These are phyloP conservation scores for Poeciliopsis infans DNA, from an alignment of 2,797 vertebrate genomes.

Conservation along the genomic window DNA sequence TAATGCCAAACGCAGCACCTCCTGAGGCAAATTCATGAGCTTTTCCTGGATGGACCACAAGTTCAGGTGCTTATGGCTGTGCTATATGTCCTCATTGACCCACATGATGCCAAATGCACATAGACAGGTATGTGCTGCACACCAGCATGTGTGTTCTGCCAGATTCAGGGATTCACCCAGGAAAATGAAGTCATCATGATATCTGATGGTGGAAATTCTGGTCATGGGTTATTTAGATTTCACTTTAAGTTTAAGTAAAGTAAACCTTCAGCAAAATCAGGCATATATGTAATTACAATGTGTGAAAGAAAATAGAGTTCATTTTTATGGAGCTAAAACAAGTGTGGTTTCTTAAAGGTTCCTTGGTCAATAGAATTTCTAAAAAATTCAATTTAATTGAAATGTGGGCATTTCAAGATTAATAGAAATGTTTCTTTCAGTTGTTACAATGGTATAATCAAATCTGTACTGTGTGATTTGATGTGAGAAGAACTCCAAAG, in stretches of 20 bases:
- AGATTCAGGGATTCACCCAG: conserved; percentile 19
- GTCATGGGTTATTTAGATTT: not conserved
- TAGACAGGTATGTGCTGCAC: conserved; percentile 16
- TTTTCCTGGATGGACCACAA: conserved; percentile 72
- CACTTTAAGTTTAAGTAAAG: not conserved
- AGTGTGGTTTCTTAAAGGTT: not conserved
- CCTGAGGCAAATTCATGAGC: conserved; percentile 72
- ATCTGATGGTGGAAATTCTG: conserved; percentile 19
- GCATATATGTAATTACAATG: not conserved
- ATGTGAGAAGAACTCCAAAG: not conserved
- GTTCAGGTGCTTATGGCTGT: conserved; percentile 69
- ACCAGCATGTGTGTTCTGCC: conserved; percentile 19
- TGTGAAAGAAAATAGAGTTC: not conserved
- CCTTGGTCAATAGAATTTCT: too few relatives aligned
- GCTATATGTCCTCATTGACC: conserved; percentile 67
- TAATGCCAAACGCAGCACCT: conserved; percentile 61
- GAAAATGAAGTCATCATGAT: conserved; percentile 11
- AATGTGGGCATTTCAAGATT: not conserved
- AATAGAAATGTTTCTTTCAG: not conserved
- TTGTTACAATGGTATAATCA: not conserved
- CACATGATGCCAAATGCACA: conserved; percentile 56
- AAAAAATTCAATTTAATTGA: not conserved
- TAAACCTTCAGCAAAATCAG: not conserved
- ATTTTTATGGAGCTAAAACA: not conserved
- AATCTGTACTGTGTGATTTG: not conserved